Evolutionary conservation across 2,888 invertebrate species (phyloP), one percentile per base, ranked within the genome.

Genomic region (Drosophila aldrichi): DNA sequence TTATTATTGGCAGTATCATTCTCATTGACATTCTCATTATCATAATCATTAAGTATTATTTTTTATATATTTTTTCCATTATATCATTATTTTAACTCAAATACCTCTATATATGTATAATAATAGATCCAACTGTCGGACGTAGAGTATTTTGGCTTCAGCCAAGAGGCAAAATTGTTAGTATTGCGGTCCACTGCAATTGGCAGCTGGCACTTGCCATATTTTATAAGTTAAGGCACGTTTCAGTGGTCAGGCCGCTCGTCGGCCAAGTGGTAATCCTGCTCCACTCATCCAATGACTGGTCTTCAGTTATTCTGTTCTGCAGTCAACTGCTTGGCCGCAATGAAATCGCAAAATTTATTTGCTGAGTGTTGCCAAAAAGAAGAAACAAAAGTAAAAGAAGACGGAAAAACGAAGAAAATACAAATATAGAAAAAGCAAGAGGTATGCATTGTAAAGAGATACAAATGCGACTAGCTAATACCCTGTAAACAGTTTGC

Each of bases 161-260:
- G 6, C 58, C 3, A 12, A 4, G 12, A 9, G n/a, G 38, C 20
- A 16, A 49, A 49, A 46, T 29, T 57, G 22, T 57, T 44, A 43
- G 38, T 38, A 29, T 29, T 48, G 41, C 40, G 68, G n/a, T 40
- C 32, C 22, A 34, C 55, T 77, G 88, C 79, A 76, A 74, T 81
- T 83, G 84, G 84, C 82, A 83, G 70, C 70, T 69, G 70, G 66
- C 70, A 70, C 64, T 81, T 71, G 75, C 72, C 63, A 73, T 76
- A 82, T 90, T 90, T 90, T 77, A 90, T 70, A 89, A 87, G 81
- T 81, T 82, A 78, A 79, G 77, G 85, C 88, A 88, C 88, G 88
- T 88, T 84, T 74, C 84, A 81, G 90, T 90, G 88, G 90, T 79
- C 76, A 77, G 71, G 71, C 80, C 59, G 61, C 69, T 60, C 63